Conservation (phyloP, 2,113 vertebrate genomes). For the Campylomormyrus numenius region DNA sequence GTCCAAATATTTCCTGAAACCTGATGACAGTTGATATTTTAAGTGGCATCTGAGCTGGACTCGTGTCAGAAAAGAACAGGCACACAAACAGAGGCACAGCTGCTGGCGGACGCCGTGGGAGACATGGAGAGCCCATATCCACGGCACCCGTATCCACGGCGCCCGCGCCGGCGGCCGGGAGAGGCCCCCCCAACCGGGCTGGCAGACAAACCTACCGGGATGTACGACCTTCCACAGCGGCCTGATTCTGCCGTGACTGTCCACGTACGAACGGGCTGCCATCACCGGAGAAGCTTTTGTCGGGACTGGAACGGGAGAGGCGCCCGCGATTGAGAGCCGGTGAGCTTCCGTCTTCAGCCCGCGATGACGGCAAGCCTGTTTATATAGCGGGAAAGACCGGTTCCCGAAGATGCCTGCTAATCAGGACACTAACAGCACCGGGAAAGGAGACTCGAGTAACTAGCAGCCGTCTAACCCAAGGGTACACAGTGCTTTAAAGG, state of each 20-base stretch:
- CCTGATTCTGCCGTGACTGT: background rate
- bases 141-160: background rate
- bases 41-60: background rate
- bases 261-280: background rate
- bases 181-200: background rate
- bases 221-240: background rate
- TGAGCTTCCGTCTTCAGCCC: background rate
- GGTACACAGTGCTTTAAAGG: background rate
- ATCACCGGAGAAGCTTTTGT: background rate
- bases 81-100: background rate
- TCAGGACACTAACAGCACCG: background rate
- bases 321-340: background rate
- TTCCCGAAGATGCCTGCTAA: background rate
- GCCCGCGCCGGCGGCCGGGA: background rate
- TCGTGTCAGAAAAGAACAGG: background rate
- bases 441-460: background rate
- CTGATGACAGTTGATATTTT: background rate
- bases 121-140: background rate
- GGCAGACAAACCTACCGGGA: slow-evolving; percentile 27
- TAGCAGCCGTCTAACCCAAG: background rate
- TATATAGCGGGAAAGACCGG: background rate
- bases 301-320: background rate
- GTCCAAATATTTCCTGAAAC: background rate
- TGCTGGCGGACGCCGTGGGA: background rate
- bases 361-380: background rate